A percentile compares a stretch with the other conserved stretches of the same genome.
Conservation (phyloP, 2,888 invertebrate genomes). For the Timema cristinae region DNA sequence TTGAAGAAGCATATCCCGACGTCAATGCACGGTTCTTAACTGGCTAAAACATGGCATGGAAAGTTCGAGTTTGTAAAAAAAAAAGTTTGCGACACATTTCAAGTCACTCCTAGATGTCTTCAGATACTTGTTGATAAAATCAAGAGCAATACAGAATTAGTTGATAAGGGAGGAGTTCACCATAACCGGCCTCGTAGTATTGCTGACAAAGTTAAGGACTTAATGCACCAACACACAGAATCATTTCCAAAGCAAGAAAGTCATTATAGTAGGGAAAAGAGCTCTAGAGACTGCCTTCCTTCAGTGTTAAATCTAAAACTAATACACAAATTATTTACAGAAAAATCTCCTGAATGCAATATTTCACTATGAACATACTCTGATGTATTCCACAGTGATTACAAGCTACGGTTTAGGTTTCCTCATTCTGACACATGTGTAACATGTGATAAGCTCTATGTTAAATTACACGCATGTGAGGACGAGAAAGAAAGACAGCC, state of each 20-base stretch:
- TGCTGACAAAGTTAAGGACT: not conserved
- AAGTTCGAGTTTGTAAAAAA: not conserved
- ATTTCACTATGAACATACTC: not conserved
- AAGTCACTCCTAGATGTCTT: not conserved
- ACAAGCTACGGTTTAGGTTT: constrained; percentile 13
- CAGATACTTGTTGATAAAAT: not conserved
- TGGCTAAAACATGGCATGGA: not conserved
- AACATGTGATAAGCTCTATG: constrained; percentile 12
- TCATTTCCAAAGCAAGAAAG: constrained; percentile 18
- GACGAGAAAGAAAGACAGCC: not conserved
- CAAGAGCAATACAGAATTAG: not conserved
- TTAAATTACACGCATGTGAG: constrained; percentile 11
- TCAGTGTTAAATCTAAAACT: constrained; percentile 13
- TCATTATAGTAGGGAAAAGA: constrained; percentile 15
- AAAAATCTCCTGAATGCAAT: not conserved
- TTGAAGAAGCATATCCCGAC: not conserved
- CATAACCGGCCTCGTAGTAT: constrained; percentile 7
- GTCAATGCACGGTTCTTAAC: not conserved
- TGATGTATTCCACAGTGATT: constrained; percentile 14
- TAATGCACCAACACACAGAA: not conserved
- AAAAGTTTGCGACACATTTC: too few relatives aligned
- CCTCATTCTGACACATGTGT: constrained; percentile 17
- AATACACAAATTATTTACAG: constrained; percentile 17
- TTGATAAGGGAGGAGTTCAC: constrained; percentile 13
- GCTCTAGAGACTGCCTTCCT: constrained; percentile 4